Evolutionary conservation across 2,113 vertebrate genomes (phyloP).

Genomic region (Theristicus caerulescens): DNA sequence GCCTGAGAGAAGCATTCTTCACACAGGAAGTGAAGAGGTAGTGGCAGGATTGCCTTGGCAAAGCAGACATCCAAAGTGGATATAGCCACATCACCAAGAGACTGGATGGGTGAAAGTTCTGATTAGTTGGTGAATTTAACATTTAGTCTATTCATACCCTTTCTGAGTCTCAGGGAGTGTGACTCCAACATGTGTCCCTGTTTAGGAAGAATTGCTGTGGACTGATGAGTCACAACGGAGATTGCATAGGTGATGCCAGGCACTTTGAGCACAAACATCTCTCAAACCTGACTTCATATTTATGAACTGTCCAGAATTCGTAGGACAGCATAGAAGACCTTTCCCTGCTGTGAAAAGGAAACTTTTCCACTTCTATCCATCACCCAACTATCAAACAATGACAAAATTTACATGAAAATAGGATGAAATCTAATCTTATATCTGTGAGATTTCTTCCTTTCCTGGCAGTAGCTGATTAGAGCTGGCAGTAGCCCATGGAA

Average conservation of each 20-base stretch:
- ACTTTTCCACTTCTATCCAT: not conserved
- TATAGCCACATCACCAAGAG: not conserved
- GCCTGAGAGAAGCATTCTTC: not conserved
- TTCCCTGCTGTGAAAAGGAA: not conserved
- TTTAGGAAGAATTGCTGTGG: not conserved
- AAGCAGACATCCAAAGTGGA: not conserved
- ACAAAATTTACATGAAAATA: not conserved
- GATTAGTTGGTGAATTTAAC: not conserved
- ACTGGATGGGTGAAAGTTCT: not conserved
- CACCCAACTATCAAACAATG: not conserved
- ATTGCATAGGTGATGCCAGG: not conserved
- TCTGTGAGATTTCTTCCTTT: not conserved
- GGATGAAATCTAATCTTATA: not conserved
- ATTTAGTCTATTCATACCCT: not conserved
- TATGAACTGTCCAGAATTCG: not conserved
- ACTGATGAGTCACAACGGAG: not conserved
- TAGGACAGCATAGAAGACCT: not conserved
- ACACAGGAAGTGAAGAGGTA: not conserved
- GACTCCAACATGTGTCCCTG: not conserved
- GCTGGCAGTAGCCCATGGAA: not conserved
- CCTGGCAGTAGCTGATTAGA: not conserved
- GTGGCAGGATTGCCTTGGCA: not conserved
- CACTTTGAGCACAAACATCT: not conserved
- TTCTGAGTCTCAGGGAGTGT: not conserved
- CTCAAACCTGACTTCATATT: not conserved